Base-by-base conservation (phyloP, 1,140 invertebrate species). In the Ericerus pela region DNA sequence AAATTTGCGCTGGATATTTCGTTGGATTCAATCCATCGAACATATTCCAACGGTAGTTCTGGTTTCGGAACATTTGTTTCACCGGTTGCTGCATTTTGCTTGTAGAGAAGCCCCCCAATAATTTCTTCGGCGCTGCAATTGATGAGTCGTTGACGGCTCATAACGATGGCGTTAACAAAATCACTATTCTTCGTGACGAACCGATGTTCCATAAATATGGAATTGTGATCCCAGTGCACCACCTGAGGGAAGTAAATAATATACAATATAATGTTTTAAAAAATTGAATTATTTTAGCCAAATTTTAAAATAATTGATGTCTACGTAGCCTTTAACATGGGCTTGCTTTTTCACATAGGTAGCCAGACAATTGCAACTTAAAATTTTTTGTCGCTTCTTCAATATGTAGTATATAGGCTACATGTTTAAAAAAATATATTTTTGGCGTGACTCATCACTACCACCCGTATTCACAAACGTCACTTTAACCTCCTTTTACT, bases 141-240 rank as follows among this genome's bases (percentile, higher is more conserved):
- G 22, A 85, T 77, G 53, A 89, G 70, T 4, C 82, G 73, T 62
- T 87, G 83, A 27, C 81, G 76, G 60, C 82, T 83, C 52, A 87
- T 75, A 24, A 80, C 84, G 33, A 91, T 85, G 18, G 85, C 82
- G 63, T 86, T 79, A 5, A 90, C 75, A 65, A 91, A 90, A 20
- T 79, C 79, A 56, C 88, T 85, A 20, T 73, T 75, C 1, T 75
- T 74, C 0, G 83, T 81, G 18, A 87, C 73, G 63, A 92, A 87
- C 54, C 82, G 78, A 68, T 90, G 87, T 66, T 91, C 87, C 78
- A 91, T 82, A 65, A 84, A 91, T 18, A 90, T 77, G 18, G 80
- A 79, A 66, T 80, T 81, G 26, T 85, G 80, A 62, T 90, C 86
- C 86, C 87, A 91, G 66, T 85, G 89, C 43, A 88, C 76, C 24